phyloP scores from a whole-genome alignment of 2,113 vertebrate species.

The Ploceus nigricollis region DNA sequence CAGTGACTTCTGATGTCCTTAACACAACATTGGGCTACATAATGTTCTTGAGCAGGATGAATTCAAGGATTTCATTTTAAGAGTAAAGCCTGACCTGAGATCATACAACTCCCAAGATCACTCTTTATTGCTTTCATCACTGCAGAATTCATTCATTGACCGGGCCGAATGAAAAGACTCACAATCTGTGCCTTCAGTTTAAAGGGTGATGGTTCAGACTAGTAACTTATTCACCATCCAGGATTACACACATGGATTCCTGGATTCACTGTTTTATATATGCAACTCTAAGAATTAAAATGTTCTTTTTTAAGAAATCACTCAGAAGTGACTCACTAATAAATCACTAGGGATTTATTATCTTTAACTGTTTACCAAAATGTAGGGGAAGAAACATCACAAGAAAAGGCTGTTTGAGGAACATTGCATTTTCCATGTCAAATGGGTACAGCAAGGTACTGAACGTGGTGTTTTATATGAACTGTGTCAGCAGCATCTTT shows the following conservation, averaged over 20 bases:
- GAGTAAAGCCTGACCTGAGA: not conserved
- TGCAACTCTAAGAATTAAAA: not conserved
- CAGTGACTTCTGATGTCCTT: not conserved
- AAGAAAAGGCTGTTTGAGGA: not conserved
- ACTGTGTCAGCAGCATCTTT: not conserved
- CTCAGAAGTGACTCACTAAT: too few species aligned
- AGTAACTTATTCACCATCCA: not conserved
- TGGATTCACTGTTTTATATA: not conserved
- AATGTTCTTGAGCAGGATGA: not conserved
- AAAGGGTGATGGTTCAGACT: not conserved
- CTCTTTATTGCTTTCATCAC: not conserved
- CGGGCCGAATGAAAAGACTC: not conserved
- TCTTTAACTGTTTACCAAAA: not conserved
- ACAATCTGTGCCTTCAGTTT: not conserved
- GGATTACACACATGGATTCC: not conserved
- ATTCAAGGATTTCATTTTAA: not conserved
- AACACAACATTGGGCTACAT: not conserved
- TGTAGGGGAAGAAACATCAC: not conserved
- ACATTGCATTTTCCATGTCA: not conserved
- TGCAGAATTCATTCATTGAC: not conserved
- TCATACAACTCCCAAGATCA: not conserved
- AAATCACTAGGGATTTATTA: not conserved
- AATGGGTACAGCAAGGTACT: not conserved
- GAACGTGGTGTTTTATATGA: not conserved
- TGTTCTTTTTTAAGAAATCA: not conserved